A percentile compares a stretch with the other conserved stretches of the same genome.
phyloP scores from a whole-genome alignment of 2,113 vertebrate species.

The Amazona vittata region DNA sequence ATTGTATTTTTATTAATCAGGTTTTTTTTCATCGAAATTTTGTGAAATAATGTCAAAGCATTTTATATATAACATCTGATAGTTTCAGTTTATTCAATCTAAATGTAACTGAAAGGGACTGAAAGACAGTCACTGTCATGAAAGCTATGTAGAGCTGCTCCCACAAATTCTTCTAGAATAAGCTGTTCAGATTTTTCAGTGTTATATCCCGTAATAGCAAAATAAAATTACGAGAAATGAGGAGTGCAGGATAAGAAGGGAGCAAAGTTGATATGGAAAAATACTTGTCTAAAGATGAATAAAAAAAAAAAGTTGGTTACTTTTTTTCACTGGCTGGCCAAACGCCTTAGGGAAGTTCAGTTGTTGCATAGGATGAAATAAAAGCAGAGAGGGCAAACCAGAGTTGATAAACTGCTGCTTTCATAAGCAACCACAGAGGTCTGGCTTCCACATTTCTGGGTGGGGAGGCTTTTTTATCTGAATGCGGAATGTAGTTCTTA shows the following conservation, averaged over 20 bases:
- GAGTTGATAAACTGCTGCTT: conserved; percentile 62
- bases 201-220: neutral
- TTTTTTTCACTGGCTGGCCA: conserved; percentile 44
- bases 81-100: neutral
- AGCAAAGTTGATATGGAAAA: conserved; percentile 12
- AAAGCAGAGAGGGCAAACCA: conserved; percentile 19
- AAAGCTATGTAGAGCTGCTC: neutral
- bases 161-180: neutral
- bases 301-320: neutral
- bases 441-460: conserved; percentile 32
- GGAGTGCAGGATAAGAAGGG: conserved; percentile 8
- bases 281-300: conserved; percentile 51
- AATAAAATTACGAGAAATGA: conserved; percentile 22
- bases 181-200: neutral
- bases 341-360: conserved; percentile 43
- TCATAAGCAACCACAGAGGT: conserved; percentile 48
- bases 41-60: neutral
- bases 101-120: neutral
- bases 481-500: conserved; percentile 25
- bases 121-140: neutral
- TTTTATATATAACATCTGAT: neutral
- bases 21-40: neutral
- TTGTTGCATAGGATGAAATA: neutral
- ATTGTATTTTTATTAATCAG: neutral
- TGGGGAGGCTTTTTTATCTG: conserved; percentile 42